A percentile compares a stretch with the other conserved stretches of the same genome.
Evolutionary conservation across 2,113 vertebrate genomes (phyloP).

Genomic region (Podiceps cristatus): DNA sequence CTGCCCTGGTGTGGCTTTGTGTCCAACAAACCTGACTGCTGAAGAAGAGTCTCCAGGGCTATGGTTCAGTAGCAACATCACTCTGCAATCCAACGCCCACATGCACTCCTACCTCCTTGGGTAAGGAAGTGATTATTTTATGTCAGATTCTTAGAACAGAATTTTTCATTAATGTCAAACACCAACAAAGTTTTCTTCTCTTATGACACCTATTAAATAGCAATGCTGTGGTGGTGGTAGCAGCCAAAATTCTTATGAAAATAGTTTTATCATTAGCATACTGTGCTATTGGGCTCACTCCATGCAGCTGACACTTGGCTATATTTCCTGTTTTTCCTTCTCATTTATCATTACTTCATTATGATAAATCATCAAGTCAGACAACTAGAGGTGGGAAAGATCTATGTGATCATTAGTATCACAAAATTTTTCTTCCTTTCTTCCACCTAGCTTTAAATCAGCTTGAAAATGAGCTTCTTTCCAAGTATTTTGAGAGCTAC

Average conservation of each 20-base stretch:
- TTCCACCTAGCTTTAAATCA: not conserved
- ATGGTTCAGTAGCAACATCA: not conserved
- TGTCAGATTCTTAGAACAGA: not conserved
- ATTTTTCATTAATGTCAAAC: not conserved
- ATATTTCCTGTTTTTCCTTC: not conserved
- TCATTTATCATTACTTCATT: slow-evolving; percentile 25
- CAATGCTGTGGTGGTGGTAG: not conserved
- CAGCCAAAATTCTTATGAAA: not conserved
- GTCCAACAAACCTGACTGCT: not conserved
- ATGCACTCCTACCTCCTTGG: not conserved
- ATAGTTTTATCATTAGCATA: not conserved
- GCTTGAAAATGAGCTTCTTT: not conserved
- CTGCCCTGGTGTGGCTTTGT: not conserved
- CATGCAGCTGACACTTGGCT: not conserved
- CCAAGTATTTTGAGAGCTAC: not conserved
- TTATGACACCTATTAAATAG: not conserved
- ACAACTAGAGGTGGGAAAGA: not conserved
- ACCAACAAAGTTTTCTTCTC: not conserved
- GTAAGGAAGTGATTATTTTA: not conserved
- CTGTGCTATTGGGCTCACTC: not conserved
- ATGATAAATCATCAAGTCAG: slow-evolving; percentile 14
- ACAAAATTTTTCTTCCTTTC: not conserved
- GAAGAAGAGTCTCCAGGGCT: not conserved
- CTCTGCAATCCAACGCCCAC: not conserved
- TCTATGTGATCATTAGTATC: not conserved